These are phyloP conservation scores for Siderastrea radians DNA, from an alignment of 92 coral and sea anemone species.

Conservation along the genomic window DNA sequence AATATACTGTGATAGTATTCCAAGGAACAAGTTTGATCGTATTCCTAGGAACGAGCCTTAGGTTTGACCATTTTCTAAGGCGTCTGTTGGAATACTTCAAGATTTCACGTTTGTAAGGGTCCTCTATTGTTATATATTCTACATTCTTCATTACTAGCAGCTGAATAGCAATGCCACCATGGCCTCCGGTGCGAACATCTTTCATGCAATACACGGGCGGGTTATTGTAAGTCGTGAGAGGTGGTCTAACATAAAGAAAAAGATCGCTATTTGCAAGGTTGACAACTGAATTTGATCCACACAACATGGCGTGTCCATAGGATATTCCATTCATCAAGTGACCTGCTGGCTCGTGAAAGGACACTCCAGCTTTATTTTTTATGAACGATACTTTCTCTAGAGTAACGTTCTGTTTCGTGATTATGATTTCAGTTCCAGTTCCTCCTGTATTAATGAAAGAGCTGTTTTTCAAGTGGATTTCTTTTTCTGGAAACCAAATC, in stretches of 20 bases:
- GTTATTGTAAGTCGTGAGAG: background rate
- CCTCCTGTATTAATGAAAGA: constrained; percentile 33
- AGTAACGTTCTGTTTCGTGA: constrained; percentile 9
- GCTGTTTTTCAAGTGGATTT: background rate
- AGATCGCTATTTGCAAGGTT: background rate
- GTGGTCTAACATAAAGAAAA: constrained; percentile 16
- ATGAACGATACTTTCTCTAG: background rate
- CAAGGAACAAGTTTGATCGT: constrained; percentile 12
- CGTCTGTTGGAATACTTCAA: background rate
- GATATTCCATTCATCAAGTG: background rate
- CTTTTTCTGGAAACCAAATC: constrained; percentile 44
- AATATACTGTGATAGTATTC: constrained; percentile 8
- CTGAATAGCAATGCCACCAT: constrained; percentile 4
- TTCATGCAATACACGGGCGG: background rate
- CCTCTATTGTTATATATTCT: background rate
- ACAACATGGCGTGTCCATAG: constrained; percentile 30
- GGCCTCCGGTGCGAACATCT: background rate
- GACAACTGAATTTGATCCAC: background rate
- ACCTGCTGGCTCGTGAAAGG: background rate
- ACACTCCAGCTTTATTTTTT: constrained; percentile 16
- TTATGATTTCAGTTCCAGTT: background rate
- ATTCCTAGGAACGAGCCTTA: constrained; percentile 23
- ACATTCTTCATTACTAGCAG: constrained; percentile 13
- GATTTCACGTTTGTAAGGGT: background rate
- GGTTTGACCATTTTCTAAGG: background rate